Conservation (phyloP, 2,888 invertebrate genomes). For the Elmis aenea region DNA sequence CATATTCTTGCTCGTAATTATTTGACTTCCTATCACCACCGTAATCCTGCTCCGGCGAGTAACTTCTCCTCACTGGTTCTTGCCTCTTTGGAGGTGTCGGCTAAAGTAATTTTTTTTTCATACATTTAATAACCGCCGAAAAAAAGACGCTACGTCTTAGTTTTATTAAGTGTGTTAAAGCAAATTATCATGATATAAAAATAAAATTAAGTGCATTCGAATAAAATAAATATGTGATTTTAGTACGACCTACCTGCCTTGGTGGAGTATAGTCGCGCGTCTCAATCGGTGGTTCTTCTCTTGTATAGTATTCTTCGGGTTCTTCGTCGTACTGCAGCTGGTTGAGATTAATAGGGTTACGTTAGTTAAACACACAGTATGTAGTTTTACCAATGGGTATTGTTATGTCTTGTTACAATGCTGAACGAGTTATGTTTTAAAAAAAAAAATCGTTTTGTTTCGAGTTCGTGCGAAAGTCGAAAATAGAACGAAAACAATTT, state of each 20-base stretch:
- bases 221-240: conserved; percentile 6
- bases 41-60: conserved; percentile 39
- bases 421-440: too few relatives aligned
- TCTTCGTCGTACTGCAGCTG: conserved; percentile 44
- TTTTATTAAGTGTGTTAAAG: too few relatives aligned
- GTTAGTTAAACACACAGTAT: too few relatives aligned
- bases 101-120: conserved; percentile 23
- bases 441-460: too few relatives aligned
- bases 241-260: conserved; percentile 34
- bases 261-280: conserved; percentile 39
- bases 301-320: conserved; percentile 39
- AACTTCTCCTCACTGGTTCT: conserved; percentile 32
- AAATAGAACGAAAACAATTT: too few relatives aligned
- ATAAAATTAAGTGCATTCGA: conserved; percentile 2
- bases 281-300: conserved; percentile 36
- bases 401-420: conserved; percentile 16
- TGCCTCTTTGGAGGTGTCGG: conserved; percentile 38
- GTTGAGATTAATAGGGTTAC: conserved; percentile 26
- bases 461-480: too few relatives aligned
- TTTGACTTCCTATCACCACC: conserved; percentile 34
- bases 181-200: too few relatives aligned
- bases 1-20: conserved; percentile 40
- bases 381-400: too few relatives aligned
- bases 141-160: too few relatives aligned
- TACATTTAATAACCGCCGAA: too few relatives aligned